Evolutionary conservation across 2,113 vertebrate species (phyloP).

Genomic region (Parotia lawesii): DNA sequence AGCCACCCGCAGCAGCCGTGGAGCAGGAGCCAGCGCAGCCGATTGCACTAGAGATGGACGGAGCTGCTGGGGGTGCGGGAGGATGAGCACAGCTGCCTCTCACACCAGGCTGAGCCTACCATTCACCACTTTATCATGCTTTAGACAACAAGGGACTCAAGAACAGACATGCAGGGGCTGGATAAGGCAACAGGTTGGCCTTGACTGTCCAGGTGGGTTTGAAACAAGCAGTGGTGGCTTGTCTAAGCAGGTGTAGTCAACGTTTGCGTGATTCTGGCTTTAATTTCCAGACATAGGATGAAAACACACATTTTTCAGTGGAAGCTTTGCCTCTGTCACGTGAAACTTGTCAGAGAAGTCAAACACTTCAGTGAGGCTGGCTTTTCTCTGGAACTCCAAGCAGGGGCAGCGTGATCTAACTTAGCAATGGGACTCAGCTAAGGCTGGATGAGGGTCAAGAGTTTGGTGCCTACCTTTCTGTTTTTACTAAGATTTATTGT

Average conservation of each 20-base stretch:
- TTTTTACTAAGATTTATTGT: neutral
- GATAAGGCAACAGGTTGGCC: neutral
- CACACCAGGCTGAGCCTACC: neutral
- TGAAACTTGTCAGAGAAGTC: neutral
- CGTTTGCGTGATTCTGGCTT: accelerated
- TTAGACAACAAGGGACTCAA: neutral
- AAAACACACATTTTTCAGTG: neutral
- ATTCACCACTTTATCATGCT: accelerated
- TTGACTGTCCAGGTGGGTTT: neutral
- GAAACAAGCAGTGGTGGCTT: neutral
- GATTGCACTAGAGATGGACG: conserved; percentile 30
- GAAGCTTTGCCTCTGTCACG: neutral
- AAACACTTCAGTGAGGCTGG: neutral
- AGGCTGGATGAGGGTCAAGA: neutral
- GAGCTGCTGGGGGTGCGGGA: neutral
- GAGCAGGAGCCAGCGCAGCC: neutral
- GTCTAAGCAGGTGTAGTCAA: neutral
- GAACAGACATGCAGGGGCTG: neutral
- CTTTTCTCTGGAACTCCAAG: neutral
- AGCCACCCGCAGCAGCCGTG: neutral
- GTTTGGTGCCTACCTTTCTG: conserved; percentile 7
- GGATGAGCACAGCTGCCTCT: neutral
- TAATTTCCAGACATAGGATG: neutral
- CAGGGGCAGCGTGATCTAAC: neutral
- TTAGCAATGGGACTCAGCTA: neutral